Evolutionary conservation across 2,797 vertebrate species (phyloP).

Genomic region (Erithacus rubecula): DNA sequence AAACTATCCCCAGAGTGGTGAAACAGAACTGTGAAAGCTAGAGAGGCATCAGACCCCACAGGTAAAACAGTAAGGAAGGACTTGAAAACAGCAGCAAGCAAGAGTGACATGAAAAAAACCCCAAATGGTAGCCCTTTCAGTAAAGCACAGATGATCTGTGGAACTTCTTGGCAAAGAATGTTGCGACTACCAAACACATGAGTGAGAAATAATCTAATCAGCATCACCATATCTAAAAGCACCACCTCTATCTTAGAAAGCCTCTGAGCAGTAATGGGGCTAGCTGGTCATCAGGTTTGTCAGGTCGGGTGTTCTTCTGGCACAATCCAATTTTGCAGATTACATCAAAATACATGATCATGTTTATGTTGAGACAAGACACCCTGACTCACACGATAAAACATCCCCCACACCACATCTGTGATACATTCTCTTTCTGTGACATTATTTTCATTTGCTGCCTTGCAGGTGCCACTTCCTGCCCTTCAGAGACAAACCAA

Average conservation of each 20-base stretch:
- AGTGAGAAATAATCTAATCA: not conserved
- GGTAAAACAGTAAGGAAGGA: not conserved
- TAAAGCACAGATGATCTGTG: not conserved
- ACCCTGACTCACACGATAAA: not conserved
- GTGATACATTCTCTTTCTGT: not conserved
- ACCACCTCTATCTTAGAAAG: not conserved
- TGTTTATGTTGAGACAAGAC: not conserved
- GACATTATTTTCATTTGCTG: conserved; percentile 8
- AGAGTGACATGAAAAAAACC: not conserved
- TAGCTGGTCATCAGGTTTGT: not conserved
- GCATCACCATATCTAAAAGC: not conserved
- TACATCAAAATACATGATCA: not conserved
- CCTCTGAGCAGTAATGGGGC: not conserved
- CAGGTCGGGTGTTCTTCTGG: not conserved
- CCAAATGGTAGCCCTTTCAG: not conserved
- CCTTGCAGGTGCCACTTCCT: conserved; percentile 63
- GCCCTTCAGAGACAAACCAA: conserved; percentile 31
- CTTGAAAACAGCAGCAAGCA: not conserved
- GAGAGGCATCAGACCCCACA: not conserved
- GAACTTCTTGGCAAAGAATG: not conserved
- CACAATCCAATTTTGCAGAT: not conserved
- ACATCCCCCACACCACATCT: not conserved
- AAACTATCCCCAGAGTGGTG: not conserved
- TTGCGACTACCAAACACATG: not conserved
- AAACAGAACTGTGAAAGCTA: not conserved